Evolutionary conservation across 2,113 vertebrate genomes (phyloP).

Genomic region (Engystomops pustulosus): DNA sequence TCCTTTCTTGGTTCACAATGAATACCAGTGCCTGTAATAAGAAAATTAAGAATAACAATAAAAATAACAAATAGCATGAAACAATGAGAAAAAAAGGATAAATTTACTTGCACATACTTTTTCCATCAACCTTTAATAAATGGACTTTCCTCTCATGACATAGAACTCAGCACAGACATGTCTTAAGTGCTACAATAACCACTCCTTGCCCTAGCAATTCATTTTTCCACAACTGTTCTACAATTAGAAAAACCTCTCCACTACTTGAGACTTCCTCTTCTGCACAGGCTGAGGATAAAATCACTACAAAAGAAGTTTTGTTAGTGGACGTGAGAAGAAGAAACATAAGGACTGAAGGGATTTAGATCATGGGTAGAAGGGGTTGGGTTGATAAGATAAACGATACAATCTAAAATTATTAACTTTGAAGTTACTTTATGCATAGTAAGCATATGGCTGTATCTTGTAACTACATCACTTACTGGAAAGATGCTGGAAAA

Average conservation of each 20-base stretch:
- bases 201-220: not conserved
- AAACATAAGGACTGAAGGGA: not conserved
- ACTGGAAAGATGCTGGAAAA: too few species aligned
- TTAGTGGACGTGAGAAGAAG: not conserved
- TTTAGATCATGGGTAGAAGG: not conserved
- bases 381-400: not conserved
- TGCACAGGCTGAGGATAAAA: not conserved
- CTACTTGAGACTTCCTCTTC: not conserved
- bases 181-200: constrained; percentile 1
- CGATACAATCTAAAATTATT: not conserved
- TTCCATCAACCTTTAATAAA: not conserved
- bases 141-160: not conserved
- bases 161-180: not conserved
- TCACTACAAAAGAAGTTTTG: constrained; percentile 21
- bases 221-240: constrained; percentile 12
- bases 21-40: too few species aligned
- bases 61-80: too few species aligned
- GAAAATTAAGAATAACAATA: too few species aligned
- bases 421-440: not conserved
- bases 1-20: too few species aligned
- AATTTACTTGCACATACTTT: too few species aligned
- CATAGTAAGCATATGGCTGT: not conserved
- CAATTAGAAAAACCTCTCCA: not conserved
- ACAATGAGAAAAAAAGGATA: too few species aligned
- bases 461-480: too few species aligned